Conservation (phyloP, 2,797 vertebrate genomes). For the Falco naumanni region DNA sequence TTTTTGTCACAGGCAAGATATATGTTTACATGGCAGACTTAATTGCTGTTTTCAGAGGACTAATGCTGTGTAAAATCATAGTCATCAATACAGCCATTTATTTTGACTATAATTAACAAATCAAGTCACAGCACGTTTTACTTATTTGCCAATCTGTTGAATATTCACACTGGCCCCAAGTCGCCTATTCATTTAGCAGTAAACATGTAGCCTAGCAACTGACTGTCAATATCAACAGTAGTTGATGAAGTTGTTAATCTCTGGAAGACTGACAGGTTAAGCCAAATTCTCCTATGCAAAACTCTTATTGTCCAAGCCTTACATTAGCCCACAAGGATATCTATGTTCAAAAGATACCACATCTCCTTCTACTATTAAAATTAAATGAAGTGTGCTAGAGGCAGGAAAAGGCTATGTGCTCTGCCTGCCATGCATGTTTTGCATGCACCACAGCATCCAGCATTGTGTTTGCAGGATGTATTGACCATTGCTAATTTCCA, state of each 20-base stretch:
- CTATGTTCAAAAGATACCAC: constrained; percentile 68
- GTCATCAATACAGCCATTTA: constrained; percentile 77
- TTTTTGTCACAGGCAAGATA: constrained; percentile 60
- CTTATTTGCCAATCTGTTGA: constrained; percentile 85
- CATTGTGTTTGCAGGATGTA: constrained; percentile 54
- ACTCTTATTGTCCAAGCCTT: constrained; percentile 65
- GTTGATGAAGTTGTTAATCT: constrained; percentile 84
- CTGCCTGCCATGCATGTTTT: constrained; percentile 61
- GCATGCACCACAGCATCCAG: constrained; percentile 23
- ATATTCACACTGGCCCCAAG: constrained; percentile 79
- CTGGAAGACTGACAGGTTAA: constrained; percentile 74
- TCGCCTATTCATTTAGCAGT: constrained; percentile 79
- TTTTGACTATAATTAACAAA: constrained; percentile 76
- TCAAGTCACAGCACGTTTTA: constrained; percentile 83
- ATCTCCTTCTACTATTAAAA: constrained; percentile 74
- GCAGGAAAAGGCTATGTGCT: constrained; percentile 73
- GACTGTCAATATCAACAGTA: constrained; percentile 85
- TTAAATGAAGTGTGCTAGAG: constrained; percentile 75
- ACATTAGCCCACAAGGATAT: constrained; percentile 61
- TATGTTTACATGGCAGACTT: constrained; percentile 67
- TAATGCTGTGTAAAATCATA: constrained; percentile 74
- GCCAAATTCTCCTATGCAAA: constrained; percentile 50
- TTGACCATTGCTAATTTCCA: constrained; percentile 70
- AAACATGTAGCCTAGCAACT: constrained; percentile 84
- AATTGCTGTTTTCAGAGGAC: constrained; percentile 66